These are phyloP conservation scores for Acrobasis repandana DNA, from an alignment of 2,888 invertebrate species.

Conservation along the genomic window DNA sequence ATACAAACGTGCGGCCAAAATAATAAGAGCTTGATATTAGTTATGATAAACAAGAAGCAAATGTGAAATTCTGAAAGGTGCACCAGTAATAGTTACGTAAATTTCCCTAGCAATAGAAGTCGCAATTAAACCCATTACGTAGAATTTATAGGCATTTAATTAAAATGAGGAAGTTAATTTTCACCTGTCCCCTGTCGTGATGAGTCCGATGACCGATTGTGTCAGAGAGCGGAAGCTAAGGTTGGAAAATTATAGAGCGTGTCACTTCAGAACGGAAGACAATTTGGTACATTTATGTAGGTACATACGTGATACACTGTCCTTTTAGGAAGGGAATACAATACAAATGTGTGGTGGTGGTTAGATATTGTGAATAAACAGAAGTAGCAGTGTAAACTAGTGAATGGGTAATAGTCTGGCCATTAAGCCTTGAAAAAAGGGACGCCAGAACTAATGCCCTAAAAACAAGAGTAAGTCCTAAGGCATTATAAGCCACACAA, in stretches of 20 bases:
- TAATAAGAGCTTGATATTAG: background rate
- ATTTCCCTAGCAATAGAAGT: conserved; percentile 8
- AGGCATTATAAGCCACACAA: no score
- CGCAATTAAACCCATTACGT: conserved; percentile 7
- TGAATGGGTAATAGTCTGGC: no score
- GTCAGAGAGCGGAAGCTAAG: conserved; percentile 41
- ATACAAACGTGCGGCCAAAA: background rate
- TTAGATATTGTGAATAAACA: no score
- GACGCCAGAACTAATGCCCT: no score
- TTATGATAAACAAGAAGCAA: background rate
- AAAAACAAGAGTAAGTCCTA: no score
- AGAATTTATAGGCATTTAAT: conserved; percentile 41
- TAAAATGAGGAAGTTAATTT: conserved; percentile 58
- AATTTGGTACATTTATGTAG: background rate
- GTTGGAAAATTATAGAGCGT: conserved; percentile 20
- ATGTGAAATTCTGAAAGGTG: conserved; percentile 1
- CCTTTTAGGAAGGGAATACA: no score
- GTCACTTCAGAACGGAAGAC: background rate
- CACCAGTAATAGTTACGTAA: background rate
- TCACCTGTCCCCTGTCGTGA: conserved; percentile 55
- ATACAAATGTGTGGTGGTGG: no score
- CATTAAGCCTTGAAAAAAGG: no score
- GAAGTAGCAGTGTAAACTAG: no score
- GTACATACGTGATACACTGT: no score
- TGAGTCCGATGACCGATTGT: conserved; percentile 58